Conservation (phyloP, 1,140 invertebrate species). For the Zaprionus vittiger region DNA sequence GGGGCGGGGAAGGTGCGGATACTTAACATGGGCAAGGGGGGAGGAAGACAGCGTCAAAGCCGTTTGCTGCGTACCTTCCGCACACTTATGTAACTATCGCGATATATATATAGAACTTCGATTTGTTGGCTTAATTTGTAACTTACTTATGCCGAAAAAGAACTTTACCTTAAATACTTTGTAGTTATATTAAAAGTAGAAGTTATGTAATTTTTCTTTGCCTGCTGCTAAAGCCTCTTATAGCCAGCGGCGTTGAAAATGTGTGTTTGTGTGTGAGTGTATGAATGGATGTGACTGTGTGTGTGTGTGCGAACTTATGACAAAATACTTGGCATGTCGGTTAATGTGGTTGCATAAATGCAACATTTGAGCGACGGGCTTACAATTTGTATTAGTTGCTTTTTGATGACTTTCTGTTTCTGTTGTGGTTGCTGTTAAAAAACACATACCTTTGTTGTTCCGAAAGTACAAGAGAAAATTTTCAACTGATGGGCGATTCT, state of each 20-base stretch:
- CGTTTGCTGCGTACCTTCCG: conserved; percentile 37
- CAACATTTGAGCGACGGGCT: conserved; percentile 50
- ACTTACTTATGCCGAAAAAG: conserved; percentile 56
- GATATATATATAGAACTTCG: conserved; percentile 29
- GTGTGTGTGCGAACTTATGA: conserved; percentile 51
- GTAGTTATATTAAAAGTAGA: conserved; percentile 36
- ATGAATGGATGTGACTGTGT: conserved; percentile 29
- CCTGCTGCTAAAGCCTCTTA: conserved; percentile 61
- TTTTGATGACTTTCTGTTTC: conserved; percentile 35
- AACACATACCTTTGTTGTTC: conserved; percentile 80
- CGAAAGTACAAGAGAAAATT: conserved; percentile 75
- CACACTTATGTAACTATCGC: conserved; percentile 58
- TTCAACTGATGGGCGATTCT: conserved; percentile 65
- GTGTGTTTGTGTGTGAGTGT: conserved; percentile 34
- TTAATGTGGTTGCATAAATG: conserved; percentile 54
- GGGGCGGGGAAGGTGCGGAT: conserved; percentile 19
- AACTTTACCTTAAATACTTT: conserved; percentile 43
- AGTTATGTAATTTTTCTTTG: conserved; percentile 73
- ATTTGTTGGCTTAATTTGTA: conserved; percentile 47
- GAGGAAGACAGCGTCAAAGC: conserved; percentile 21
- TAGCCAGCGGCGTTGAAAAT: conserved; percentile 56
- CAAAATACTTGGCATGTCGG: conserved; percentile 53
- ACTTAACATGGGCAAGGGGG: conserved; percentile 28
- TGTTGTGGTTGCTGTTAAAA: conserved; percentile 26
- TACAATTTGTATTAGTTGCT: conserved; percentile 61